Percentiles rank a stretch among this genome's conserved stretches.
Conservation (phyloP, 2,113 vertebrate species). For the Vidua chalybeata region DNA sequence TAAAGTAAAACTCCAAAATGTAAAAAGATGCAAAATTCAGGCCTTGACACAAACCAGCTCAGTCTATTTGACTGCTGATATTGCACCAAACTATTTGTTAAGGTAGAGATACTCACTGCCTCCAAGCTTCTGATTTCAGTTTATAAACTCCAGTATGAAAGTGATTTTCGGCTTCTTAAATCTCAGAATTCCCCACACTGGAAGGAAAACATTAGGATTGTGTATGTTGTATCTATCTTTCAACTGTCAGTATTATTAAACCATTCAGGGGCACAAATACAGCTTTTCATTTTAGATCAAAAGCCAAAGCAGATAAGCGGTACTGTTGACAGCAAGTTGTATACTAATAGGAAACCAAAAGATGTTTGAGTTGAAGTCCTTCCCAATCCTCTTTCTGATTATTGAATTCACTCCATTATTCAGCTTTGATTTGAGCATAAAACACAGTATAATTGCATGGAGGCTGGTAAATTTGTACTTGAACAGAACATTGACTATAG, state of each 20-base stretch:
- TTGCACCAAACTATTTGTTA: not conserved
- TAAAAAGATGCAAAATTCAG: not conserved
- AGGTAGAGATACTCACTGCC: not conserved
- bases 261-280: not conserved
- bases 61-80: not conserved
- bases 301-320: not conserved
- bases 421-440: slow-evolving; percentile 32
- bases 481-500: slow-evolving; percentile 8
- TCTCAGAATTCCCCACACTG: not conserved
- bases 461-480: not conserved
- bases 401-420: slow-evolving; percentile 14
- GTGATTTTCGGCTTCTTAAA: slow-evolving; percentile 7
- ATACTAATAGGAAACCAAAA: not conserved
- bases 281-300: not conserved
- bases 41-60: not conserved
- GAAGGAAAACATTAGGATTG: not conserved
- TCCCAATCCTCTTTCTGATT: not conserved
- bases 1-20: not conserved
- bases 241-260: not conserved
- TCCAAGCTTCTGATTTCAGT: slow-evolving; percentile 9
- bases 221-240: not conserved
- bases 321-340: not conserved
- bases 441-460: not conserved
- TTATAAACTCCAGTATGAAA: not conserved
- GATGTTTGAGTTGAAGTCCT: not conserved